Percentiles rank a stretch among this genome's conserved stretches.
Evolutionary conservation across 2,797 vertebrate genomes (phyloP).

Genomic region (Melanotaenia pygmaea): DNA sequence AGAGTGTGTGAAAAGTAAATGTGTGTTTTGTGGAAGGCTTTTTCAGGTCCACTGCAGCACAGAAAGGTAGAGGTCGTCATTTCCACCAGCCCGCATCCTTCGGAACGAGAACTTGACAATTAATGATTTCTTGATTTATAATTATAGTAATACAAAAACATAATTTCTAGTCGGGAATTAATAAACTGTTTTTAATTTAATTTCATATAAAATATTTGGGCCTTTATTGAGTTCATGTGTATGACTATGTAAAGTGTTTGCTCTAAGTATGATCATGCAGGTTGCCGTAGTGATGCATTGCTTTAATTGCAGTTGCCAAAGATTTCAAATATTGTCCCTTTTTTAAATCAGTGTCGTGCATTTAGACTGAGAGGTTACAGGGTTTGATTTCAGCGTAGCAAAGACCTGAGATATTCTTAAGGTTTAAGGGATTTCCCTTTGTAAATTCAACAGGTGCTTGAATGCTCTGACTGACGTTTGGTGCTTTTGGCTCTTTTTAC

Average conservation of each 20-base stretch:
- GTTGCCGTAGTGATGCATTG: not conserved
- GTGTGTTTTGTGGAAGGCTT: no score
- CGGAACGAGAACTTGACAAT: no score
- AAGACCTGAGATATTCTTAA: conserved; percentile 21
- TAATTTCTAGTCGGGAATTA: no score
- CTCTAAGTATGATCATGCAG: not conserved
- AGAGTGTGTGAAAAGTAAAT: not conserved
- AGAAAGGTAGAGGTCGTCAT: no score
- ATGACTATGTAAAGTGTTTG: not conserved
- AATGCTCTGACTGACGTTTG: conserved; percentile 21
- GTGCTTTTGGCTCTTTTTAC: conserved; percentile 13
- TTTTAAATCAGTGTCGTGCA: not conserved
- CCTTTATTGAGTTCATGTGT: conserved; percentile 5
- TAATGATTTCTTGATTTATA: no score
- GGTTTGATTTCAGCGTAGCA: not conserved
- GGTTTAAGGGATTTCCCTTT: conserved; percentile 2
- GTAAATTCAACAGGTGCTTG: conserved; percentile 28
- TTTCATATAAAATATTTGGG: not conserved
- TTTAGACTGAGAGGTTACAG: conserved; percentile 1
- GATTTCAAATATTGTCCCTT: not conserved
- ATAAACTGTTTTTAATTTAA: no score
- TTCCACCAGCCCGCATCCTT: no score
- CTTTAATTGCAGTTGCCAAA: not conserved
- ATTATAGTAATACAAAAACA: no score
- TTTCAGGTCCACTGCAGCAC: no score